Evolutionary conservation across 2,113 vertebrate genomes (phyloP).

Genomic region (Trichomycterus rosablanca): DNA sequence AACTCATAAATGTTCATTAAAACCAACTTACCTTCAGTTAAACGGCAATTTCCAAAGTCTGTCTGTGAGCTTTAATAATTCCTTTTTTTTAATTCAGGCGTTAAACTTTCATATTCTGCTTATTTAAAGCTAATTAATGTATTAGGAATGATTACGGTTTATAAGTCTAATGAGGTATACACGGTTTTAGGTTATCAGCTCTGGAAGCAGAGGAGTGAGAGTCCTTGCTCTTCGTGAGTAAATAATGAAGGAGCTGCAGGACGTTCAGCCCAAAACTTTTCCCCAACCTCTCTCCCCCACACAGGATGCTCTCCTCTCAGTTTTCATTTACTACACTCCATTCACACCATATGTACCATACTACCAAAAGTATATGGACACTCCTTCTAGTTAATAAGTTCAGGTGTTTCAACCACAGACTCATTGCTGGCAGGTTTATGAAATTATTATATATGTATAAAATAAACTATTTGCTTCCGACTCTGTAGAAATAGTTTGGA

Average conservation of each 20-base stretch:
- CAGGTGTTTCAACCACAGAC: no score
- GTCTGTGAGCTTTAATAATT: neutral
- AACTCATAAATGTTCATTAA: no score
- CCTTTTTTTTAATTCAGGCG: neutral
- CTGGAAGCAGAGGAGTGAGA: slow-evolving; percentile 23
- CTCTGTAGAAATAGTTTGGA: no score
- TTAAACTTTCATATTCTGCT: neutral
- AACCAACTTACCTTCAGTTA: slow-evolving; percentile 17
- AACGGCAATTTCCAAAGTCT: neutral
- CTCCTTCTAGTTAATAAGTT: no score
- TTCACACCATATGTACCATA: neutral
- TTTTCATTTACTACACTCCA: neutral
- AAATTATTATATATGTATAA: no score
- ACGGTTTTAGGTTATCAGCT: slow-evolving; percentile 20
- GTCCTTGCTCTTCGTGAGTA: slow-evolving; percentile 41
- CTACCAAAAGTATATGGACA: no score
- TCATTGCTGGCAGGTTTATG: no score
- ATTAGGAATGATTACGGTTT: neutral
- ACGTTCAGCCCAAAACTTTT: slow-evolving; percentile 53
- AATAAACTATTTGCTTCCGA: no score
- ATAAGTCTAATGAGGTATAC: neutral
- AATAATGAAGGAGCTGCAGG: slow-evolving; percentile 52
- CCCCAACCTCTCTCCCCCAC: slow-evolving; percentile 53
- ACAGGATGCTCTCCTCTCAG: slow-evolving; percentile 22
- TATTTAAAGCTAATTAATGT: no score